phyloP scores from a whole-genome alignment of 2,113 vertebrate genomes.

The Perognathus longimembris region DNA sequence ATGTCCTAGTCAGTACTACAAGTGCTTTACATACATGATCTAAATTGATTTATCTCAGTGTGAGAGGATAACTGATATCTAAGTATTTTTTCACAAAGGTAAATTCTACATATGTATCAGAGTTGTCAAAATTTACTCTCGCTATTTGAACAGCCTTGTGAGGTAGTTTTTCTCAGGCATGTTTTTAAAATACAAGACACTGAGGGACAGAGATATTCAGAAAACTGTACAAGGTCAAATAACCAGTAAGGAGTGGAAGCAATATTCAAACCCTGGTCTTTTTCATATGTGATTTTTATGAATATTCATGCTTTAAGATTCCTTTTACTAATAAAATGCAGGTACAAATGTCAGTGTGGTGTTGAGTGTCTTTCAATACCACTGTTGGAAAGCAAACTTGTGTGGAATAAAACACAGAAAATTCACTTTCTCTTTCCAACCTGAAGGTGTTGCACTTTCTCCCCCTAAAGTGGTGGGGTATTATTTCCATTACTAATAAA shows the following conservation, averaged over 20 bases:
- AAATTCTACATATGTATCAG: not conserved
- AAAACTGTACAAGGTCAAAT: not conserved
- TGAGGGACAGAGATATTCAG: not conserved
- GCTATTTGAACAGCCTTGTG: not conserved
- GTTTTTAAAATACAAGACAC: not conserved
- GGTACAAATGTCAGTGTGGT: not conserved
- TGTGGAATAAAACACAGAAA: not conserved
- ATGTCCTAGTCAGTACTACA: not conserved
- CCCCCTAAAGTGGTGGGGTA: not conserved
- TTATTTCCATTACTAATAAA: not conserved
- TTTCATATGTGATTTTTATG: not conserved
- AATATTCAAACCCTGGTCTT: not conserved
- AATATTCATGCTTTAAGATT: not conserved
- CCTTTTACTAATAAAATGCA: slow-evolving; percentile 34
- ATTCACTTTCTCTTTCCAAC: not conserved
- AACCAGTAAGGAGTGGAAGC: not conserved
- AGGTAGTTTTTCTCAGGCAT: not conserved
- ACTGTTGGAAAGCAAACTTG: not conserved
- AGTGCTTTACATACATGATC: not conserved
- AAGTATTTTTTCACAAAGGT: slow-evolving; percentile 1
- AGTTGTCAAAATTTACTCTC: slow-evolving; percentile 9
- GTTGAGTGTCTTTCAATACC: not conserved
- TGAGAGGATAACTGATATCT: not conserved
- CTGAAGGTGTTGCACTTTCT: not conserved
- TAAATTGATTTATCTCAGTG: not conserved